Evolutionary conservation across 2,113 vertebrate species (phyloP), one percentile per base, ranked within the genome.

Genomic region (Pluvianellus socialis): DNA sequence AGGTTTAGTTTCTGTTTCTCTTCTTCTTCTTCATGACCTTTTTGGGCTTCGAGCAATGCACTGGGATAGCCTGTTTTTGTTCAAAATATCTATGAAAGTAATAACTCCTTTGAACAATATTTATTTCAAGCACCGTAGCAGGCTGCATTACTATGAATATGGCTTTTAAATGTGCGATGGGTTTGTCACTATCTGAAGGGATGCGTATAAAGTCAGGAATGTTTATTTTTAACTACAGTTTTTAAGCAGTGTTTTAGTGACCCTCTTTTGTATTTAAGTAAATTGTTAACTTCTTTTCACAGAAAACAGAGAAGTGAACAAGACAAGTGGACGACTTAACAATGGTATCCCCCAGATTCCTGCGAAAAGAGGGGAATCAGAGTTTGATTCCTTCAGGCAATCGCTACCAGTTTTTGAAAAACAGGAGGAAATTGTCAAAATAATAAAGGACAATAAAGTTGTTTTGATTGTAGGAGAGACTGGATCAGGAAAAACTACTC

Each of bases 401-500:
- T 97, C 98, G 27, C 97, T 99, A 33, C 99, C 99, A 30, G 98
- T 99, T 65, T 98, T 97, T 92, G 98, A 99, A 65, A 98, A 98
- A 42, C 98, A 98, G 96, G 98, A 99, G 58, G 99, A 99, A 98
- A 99, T 99, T 67, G 77, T 99, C 77, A 96, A 98, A 82, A 98
- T 99, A 88, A 98, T 99, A 95, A 98, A 98, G 93, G 98, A 99
- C 26, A 98, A 99, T 97, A 98, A 98, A 92, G 98, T 99, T 83
- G 98, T 99, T 95, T 98, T 99, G 88, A 97, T 99, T 93, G 88
- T 99, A 79, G 99, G 99, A 92, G 99, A 99, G 97, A 99, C 99
- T 8, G 99, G 99, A 89, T 99, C 99, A 65, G 99, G 99, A 92
- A 99, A 99, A 98, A 99, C 99, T 45, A 99, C 99, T 47, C 99